A percentile compares a stretch with the other conserved stretches of the same genome.
phyloP scores from a whole-genome alignment of 2,888 invertebrate species.

The Hedya salicella region DNA sequence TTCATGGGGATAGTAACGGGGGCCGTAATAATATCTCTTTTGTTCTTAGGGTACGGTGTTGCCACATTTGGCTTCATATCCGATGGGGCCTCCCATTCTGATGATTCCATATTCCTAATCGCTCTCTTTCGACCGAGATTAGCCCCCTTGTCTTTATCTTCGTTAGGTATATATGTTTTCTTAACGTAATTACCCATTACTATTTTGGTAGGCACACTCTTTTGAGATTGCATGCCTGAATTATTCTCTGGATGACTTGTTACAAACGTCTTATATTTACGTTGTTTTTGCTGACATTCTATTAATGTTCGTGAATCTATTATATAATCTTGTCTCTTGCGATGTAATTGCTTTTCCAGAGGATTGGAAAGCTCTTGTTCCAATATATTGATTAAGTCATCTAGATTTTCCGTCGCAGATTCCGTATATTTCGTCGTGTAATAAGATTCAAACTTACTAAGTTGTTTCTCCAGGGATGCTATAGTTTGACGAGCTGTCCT shows the following conservation, averaged over 20 bases:
- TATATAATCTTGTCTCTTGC: constrained; percentile 32
- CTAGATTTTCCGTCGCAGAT: constrained; percentile 64
- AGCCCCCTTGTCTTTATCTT: constrained; percentile 57
- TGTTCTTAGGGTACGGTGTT: constrained; percentile 47
- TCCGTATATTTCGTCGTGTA: constrained; percentile 54
- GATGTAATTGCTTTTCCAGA: constrained; percentile 50
- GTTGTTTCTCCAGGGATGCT: constrained; percentile 59
- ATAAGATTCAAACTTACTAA: constrained; percentile 60
- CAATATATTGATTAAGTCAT: constrained; percentile 71
- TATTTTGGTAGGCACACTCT: constrained; percentile 59
- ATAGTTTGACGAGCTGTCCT: constrained; percentile 67
- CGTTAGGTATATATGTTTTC: constrained; percentile 57
- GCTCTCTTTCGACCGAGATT: constrained; percentile 62
- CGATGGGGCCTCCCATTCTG: constrained; percentile 52
- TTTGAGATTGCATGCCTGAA: constrained; percentile 47
- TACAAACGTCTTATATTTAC: constrained; percentile 49
- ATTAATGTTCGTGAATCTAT: constrained; percentile 45
- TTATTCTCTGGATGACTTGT: constrained; percentile 49
- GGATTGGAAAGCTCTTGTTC: constrained; percentile 72
- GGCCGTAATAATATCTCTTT: constrained; percentile 12
- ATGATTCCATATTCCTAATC: constrained; percentile 59
- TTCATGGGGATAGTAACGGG: constrained; percentile 43
- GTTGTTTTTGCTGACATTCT: constrained; percentile 50
- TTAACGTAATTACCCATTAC: constrained; percentile 59
- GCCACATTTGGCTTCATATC: constrained; percentile 48